Base-by-base conservation (phyloP, 1,140 invertebrate genomes). In the Leptopilina clavipes region DNA sequence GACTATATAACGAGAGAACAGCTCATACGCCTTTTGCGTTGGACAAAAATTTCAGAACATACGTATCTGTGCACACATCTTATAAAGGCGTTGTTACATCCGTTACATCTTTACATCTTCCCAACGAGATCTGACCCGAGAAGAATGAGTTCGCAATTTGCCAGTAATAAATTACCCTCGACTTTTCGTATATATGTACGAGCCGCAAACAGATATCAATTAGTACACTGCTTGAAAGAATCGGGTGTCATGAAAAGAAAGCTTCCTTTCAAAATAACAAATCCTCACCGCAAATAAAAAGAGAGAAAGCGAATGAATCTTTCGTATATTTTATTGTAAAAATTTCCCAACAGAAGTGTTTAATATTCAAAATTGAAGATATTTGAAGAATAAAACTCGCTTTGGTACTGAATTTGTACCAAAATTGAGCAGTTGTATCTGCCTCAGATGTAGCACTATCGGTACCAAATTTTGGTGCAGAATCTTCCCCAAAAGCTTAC, bases 1-100 rank as follows among this genome's bases (percentile, higher is more conserved):
- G 76, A 79, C 74, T 87, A 31, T 31, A 31, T 31, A 87, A 87
- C 87, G 86, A 85, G 83, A 85, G 83, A 86, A 86, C 84, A 83
- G 82, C 81, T 83, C 79, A 84, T 78, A 70, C 59, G 75, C 79
- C 78, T 75, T 79, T 75, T 80, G 82, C 76, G 59, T 31, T 65
- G 22, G 10, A 70, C 72, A n/a, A 74, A 77, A 77, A 79, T 81
- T 77, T 79, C 48, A 71, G 77, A 7, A n/a, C 37, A 40, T 40
- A 37, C 70, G 71, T 86, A 87, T 87, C 86, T 81, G 73, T 75
- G 65, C 74, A 71, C 76, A 77, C 85, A 87, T 87, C 86, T 85
- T 54, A 31, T 31, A 70, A 75, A 76, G 73, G 77, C 77, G 78
- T 74, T 79, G 19, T 65, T n/a, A 31, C 31, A 48, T 70, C 5